phyloP scores from a whole-genome alignment of 2,113 vertebrate species.

The Entelurus aequoreus region DNA sequence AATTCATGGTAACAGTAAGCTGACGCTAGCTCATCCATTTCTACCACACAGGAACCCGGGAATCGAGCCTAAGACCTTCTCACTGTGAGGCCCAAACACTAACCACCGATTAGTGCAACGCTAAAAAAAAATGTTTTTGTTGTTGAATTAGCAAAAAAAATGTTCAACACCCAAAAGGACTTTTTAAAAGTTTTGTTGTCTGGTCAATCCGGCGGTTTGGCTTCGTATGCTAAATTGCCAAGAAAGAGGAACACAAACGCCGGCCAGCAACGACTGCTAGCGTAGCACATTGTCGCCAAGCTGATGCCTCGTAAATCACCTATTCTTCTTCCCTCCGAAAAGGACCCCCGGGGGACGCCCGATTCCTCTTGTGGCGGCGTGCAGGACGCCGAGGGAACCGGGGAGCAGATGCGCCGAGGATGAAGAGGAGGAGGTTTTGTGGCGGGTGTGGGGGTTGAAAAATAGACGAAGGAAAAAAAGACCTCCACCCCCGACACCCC shows the following conservation, averaged over 20 bases:
- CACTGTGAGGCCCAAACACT: too few relatives aligned
- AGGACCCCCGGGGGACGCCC: slow-evolving; percentile 38
- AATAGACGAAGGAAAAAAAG: background rate
- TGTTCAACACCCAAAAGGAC: too few relatives aligned
- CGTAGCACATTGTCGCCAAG: background rate
- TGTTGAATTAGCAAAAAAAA: too few relatives aligned
- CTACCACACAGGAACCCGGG: too few relatives aligned
- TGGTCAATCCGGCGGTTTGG: too few relatives aligned
- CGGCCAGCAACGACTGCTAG: slow-evolving; percentile 14
- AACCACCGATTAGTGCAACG: too few relatives aligned
- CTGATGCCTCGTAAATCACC: slow-evolving; percentile 16
- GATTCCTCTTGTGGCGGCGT: slow-evolving; percentile 30
- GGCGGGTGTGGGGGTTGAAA: background rate
- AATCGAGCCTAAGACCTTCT: too few relatives aligned
- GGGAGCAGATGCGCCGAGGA: slow-evolving; percentile 30
- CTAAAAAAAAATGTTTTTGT: too few relatives aligned
- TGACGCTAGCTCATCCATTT: too few relatives aligned
- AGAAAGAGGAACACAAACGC: slow-evolving; percentile 5
- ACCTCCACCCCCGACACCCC: too few relatives aligned
- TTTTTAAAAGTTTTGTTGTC: too few relatives aligned
- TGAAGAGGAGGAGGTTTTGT: slow-evolving; percentile 19
- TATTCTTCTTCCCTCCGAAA: slow-evolving; percentile 23
- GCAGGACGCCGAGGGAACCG: slow-evolving; percentile 24
- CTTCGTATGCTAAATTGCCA: background rate
- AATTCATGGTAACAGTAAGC: too few relatives aligned